These are phyloP conservation scores for Euura saliciscinereae DNA, from an alignment of 1,140 invertebrate genomes.

Conservation along the genomic window DNA sequence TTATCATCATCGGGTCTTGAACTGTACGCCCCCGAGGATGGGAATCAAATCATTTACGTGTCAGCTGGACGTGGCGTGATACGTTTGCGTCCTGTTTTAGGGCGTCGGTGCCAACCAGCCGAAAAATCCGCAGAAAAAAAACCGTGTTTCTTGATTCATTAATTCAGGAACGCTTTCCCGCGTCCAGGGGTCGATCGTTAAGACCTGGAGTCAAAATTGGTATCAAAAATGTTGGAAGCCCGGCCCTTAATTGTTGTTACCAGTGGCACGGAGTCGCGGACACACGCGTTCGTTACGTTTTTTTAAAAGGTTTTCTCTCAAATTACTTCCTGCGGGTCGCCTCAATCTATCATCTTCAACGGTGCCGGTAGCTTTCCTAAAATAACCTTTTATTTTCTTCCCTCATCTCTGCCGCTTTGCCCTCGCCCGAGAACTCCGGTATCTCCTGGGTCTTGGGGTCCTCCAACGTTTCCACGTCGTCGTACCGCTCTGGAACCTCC, in stretches of 20 bases:
- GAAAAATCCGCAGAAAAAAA: neutral
- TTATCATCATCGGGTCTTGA: slow-evolving; percentile 19
- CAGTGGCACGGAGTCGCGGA: neutral
- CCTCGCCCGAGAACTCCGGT: neutral
- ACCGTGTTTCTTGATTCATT: neutral
- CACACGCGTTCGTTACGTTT: neutral
- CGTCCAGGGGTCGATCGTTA: neutral
- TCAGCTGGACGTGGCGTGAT: slow-evolving; percentile 22
- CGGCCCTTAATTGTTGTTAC: neutral
- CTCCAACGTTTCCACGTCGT: neutral
- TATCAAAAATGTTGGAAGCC: neutral
- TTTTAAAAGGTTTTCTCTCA: neutral
- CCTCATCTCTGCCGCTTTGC: neutral
- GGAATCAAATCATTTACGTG: slow-evolving; percentile 37
- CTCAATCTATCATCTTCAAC: slow-evolving; percentile 32
- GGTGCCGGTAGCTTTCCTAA: slow-evolving; percentile 27
- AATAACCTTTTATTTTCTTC: slow-evolving; percentile 36
- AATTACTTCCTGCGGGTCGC: slow-evolving; percentile 15
- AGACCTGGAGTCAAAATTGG: no score
- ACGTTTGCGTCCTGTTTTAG: neutral
- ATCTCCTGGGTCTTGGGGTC: neutral
- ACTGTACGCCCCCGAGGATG: neutral
- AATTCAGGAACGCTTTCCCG: neutral
- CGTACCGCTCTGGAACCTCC: neutral
- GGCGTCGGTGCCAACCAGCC: neutral